Conservation (phyloP, 2,888 invertebrate species). For the Thysanoteuthis rhombus region DNA sequence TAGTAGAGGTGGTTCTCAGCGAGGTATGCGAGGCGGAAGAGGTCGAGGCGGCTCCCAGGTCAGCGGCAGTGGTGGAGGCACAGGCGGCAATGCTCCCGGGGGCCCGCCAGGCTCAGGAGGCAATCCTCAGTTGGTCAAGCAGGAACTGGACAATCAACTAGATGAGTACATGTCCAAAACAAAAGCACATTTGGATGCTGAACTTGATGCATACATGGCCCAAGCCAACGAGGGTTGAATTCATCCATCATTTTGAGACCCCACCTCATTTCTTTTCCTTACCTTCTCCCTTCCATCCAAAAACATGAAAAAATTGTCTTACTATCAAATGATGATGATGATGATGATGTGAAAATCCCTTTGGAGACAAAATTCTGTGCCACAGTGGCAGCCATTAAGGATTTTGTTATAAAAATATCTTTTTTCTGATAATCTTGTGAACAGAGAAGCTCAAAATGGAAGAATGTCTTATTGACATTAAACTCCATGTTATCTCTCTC, state of each 20-base stretch:
- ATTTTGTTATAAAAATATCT: background rate
- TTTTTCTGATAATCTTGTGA: background rate
- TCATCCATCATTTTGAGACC: background rate
- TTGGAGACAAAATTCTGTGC: background rate
- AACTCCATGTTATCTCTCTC: too few relatives aligned
- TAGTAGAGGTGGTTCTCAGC: background rate
- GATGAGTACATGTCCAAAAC: conserved; percentile 80
- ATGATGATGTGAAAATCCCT: background rate
- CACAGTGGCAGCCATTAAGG: background rate
- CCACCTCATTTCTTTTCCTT: background rate
- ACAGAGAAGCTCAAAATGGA: background rate
- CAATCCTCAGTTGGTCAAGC: conserved; percentile 59
- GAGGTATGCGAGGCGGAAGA: conserved; percentile 34
- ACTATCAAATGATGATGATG: background rate
- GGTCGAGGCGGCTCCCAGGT: conserved; percentile 47
- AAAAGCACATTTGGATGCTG: conserved; percentile 72
- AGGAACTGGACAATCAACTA: conserved; percentile 77
- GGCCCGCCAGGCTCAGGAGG: conserved; percentile 47
- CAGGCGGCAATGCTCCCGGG: conserved; percentile 43
- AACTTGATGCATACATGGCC: conserved; percentile 74
- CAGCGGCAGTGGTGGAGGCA: conserved; percentile 41
- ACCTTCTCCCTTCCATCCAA: background rate
- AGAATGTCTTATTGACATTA: background rate
- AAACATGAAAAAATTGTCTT: background rate
- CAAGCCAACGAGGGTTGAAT: conserved; percentile 59